phyloP scores from a whole-genome alignment of 1,140 invertebrate genomes.

The Dinothrombium tinctorium region DNA sequence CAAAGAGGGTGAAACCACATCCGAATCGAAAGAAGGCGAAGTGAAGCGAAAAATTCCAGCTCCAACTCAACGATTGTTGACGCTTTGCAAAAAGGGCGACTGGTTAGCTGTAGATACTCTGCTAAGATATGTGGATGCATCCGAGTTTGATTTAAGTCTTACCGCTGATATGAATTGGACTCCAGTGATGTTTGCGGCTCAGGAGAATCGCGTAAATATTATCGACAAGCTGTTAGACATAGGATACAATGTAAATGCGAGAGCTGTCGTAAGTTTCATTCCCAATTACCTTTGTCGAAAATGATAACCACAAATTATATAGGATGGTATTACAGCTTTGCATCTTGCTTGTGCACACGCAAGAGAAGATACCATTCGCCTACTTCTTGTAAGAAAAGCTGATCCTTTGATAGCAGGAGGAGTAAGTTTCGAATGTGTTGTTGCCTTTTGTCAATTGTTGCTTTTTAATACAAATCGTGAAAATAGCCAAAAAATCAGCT shows the following conservation, averaged over 20 bases:
- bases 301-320: conserved; percentile 16
- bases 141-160: conserved; percentile 1
- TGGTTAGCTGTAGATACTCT: conserved; percentile 16
- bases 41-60: too few species aligned
- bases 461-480: neutral
- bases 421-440: conserved; percentile 35
- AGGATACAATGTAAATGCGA: conserved; percentile 60
- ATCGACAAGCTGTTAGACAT: conserved; percentile 71
- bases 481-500: conserved; percentile 41
- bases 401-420: conserved; percentile 74
- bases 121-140: conserved; percentile 14
- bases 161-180: conserved; percentile 51
- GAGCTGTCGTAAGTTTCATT: conserved; percentile 22
- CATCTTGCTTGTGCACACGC: conserved; percentile 80
- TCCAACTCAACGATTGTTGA: conserved; percentile 10
- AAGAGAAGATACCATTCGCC: conserved; percentile 76
- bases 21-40: too few species aligned
- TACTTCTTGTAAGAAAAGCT: conserved; percentile 63
- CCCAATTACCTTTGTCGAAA: too few species aligned
- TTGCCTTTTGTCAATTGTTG: neutral
- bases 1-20: too few species aligned
- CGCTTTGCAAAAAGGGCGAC: conserved; percentile 15
- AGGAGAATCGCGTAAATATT: conserved; percentile 69
- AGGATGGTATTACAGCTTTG: conserved; percentile 83
- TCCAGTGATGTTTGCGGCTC: conserved; percentile 76